Conservation (phyloP, 2,113 vertebrate species). For the zebrafish (Danio rerio) region DNA sequence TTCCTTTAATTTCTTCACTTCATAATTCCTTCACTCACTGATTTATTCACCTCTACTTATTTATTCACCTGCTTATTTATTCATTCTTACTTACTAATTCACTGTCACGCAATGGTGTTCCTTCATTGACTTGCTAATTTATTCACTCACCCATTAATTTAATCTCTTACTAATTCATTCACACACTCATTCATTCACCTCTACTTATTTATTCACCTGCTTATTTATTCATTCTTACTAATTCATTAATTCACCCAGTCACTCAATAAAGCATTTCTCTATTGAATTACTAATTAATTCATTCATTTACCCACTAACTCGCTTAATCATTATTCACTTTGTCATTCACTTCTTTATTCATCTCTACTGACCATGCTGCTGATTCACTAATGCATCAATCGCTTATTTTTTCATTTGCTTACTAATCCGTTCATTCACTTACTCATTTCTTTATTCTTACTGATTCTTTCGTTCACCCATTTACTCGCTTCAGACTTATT, state of each 20-base stretch:
- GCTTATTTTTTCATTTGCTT: background rate
- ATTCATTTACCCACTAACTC: background rate
- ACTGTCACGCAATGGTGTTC: too few relatives aligned
- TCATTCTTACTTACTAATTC: background rate
- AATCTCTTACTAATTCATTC: background rate
- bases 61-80: background rate
- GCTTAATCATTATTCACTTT: background rate
- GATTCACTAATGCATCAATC: too few relatives aligned
- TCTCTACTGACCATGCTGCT: too few relatives aligned
- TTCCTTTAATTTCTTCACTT: background rate
- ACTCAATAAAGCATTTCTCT: background rate
- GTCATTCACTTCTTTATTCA: background rate
- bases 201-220: background rate
- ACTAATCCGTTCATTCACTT: background rate
- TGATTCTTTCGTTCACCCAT: background rate
- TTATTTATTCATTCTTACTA: background rate
- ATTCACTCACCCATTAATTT: background rate
- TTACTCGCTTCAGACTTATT: background rate
- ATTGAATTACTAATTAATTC: too few relatives aligned
- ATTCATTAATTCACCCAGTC: background rate
- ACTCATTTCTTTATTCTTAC: background rate
- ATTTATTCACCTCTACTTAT: background rate
- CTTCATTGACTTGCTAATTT: background rate
- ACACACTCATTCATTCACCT: background rate
- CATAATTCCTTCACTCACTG: background rate